A percentile compares a stretch with the other conserved stretches of the same genome.
Conservation (phyloP, 2,888 invertebrate genomes). For the Sepiola atlantica region DNA sequence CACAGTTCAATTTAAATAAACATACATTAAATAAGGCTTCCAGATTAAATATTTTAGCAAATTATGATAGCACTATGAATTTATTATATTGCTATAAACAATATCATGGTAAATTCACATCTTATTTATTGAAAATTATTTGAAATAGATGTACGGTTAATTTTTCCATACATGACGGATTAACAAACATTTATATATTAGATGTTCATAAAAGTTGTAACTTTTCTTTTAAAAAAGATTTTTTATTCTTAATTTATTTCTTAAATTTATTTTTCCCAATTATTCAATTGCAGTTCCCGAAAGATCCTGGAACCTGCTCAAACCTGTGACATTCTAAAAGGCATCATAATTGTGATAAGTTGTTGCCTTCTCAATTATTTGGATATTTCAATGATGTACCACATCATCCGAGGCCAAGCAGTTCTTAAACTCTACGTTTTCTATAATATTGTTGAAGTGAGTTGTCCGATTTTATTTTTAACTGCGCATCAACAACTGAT, state of each 20-base stretch:
- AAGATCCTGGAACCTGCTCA: conserved; percentile 76
- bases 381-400: conserved; percentile 98
- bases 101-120: too few species aligned
- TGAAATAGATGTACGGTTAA: neutral
- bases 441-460: conserved; percentile 98
- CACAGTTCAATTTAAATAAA: too few species aligned
- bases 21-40: too few species aligned
- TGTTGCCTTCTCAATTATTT: conserved; percentile 86
- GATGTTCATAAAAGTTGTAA: too few species aligned
- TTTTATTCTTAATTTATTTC: neutral
- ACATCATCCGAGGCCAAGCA: conserved; percentile 90
- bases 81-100: too few species aligned
- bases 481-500: too few species aligned
- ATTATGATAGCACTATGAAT: too few species aligned
- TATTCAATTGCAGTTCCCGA: conserved; percentile 54
- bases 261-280: neutral
- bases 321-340: conserved; percentile 96
- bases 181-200: too few species aligned
- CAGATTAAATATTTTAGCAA: too few species aligned
- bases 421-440: conserved; percentile 99
- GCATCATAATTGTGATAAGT: conserved; percentile 89
- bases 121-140: neutral
- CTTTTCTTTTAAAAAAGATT: too few species aligned
- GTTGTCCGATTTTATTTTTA: conserved; percentile 49
- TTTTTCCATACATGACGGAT: neutral